phyloP scores from a whole-genome alignment of 1,140 invertebrate genomes.

The Lasioglossum baleicum region DNA sequence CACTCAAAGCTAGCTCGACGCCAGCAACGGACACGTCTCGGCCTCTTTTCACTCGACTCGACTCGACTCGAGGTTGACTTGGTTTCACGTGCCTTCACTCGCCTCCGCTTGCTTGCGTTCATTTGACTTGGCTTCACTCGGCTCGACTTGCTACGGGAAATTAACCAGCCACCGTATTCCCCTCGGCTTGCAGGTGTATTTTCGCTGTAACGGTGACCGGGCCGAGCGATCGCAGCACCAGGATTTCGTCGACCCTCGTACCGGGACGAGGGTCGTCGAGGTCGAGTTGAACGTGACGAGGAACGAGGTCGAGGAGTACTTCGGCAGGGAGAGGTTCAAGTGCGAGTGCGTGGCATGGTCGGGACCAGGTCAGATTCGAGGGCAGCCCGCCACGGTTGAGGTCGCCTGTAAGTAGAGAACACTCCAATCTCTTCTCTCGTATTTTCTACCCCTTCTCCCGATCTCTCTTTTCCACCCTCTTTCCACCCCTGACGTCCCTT shows the following conservation, averaged over 20 bases:
- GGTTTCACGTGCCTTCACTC: no score
- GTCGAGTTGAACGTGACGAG: slow-evolving; percentile 93
- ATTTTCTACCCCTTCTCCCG: not conserved
- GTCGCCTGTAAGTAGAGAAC: slow-evolving; percentile 91
- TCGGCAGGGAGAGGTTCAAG: slow-evolving; percentile 91
- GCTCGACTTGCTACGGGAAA: no score
- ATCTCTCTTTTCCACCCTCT: not conserved
- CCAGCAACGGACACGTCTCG: slow-evolving; percentile 7
- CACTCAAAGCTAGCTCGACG: slow-evolving; percentile 24
- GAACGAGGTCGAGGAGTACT: slow-evolving; percentile 94
- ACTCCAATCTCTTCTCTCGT: slow-evolving; percentile 11
- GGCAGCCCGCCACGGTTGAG: slow-evolving; percentile 90
- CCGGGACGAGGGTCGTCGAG: slow-evolving; percentile 91
- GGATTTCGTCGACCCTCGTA: slow-evolving; percentile 91
- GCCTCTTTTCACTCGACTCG: slow-evolving; percentile 29
- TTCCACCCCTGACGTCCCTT: slow-evolving; percentile 3
- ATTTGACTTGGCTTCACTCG: not conserved
- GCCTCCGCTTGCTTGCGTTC: no score
- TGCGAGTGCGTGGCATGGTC: slow-evolving; percentile 94
- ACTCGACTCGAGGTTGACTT: slow-evolving; percentile 6
- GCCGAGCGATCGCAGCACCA: slow-evolving; percentile 84
- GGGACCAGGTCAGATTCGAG: slow-evolving; percentile 86
- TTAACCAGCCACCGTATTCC: not conserved
- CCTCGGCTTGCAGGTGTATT: slow-evolving; percentile 83
- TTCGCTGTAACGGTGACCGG: slow-evolving; percentile 91